Evolutionary conservation across 2,113 vertebrate species (phyloP).

Genomic region (Otis tarda): DNA sequence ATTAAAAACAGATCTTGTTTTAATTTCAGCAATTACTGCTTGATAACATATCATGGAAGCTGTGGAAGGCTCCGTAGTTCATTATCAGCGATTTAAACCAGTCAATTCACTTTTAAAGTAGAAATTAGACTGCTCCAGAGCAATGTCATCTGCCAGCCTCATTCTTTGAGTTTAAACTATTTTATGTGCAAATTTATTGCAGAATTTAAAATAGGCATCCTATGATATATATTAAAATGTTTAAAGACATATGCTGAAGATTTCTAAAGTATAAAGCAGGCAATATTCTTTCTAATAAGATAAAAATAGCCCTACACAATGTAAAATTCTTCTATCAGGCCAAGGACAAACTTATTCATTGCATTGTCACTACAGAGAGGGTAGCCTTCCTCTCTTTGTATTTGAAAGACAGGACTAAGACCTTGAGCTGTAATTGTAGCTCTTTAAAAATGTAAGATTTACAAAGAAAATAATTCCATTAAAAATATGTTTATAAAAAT

Average conservation of each 20-base stretch:
- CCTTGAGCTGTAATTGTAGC: background rate
- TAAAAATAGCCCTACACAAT: constrained; percentile 22
- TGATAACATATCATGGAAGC: background rate
- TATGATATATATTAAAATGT: background rate
- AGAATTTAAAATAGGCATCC: background rate
- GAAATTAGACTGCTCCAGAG: background rate
- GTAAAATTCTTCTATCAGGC: background rate
- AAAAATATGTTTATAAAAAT: constrained; percentile 8
- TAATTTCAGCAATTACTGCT: background rate
- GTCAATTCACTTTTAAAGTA: background rate
- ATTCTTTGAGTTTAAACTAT: background rate
- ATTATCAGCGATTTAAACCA: background rate
- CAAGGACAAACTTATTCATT: constrained; percentile 47
- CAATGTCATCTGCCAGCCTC: background rate
- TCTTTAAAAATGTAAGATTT: background rate
- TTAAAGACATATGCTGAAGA: background rate
- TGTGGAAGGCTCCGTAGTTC: background rate
- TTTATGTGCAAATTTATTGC: background rate
- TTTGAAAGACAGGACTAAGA: background rate
- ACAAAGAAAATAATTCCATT: background rate
- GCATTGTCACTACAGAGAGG: background rate
- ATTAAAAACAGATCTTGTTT: background rate
- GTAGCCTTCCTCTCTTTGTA: background rate
- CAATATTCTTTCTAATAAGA: background rate
- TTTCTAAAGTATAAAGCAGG: background rate